Evolutionary conservation across 2,797 vertebrate genomes (phyloP).

Genomic region (Crenichthys baileyi): DNA sequence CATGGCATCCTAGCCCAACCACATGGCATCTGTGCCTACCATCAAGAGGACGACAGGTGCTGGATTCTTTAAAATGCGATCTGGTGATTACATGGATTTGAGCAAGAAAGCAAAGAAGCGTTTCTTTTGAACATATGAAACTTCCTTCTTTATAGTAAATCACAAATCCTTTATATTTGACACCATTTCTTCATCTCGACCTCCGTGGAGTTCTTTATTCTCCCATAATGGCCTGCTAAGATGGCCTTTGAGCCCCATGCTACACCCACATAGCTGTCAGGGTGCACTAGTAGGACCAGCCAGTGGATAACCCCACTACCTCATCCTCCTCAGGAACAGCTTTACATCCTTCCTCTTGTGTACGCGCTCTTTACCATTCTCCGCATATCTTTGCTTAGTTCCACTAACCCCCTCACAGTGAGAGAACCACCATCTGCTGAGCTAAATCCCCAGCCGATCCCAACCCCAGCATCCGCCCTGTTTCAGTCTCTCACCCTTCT

Average conservation of each 20-base stretch:
- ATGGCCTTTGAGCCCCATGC: conserved; percentile 32
- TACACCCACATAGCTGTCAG: conserved; percentile 48
- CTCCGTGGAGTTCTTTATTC: conserved; percentile 24
- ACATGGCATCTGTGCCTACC: not conserved
- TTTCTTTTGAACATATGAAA: not conserved
- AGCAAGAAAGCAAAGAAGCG: not conserved
- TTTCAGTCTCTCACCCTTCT: conserved; percentile 44
- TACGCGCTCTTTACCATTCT: conserved; percentile 62
- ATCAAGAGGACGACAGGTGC: not conserved
- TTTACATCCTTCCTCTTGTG: conserved; percentile 68
- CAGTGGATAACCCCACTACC: conserved; percentile 68
- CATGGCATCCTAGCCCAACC: not conserved
- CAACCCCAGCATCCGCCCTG: not conserved
- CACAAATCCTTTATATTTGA: conserved; percentile 7
- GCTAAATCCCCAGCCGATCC: conserved; percentile 47
- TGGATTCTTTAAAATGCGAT: not conserved
- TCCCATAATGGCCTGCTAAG: conserved; percentile 30
- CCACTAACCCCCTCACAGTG: conserved; percentile 60
- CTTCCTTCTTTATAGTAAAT: not conserved
- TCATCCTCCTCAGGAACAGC: conserved; percentile 56
- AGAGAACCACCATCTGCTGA: conserved; percentile 70
- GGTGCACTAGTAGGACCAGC: conserved; percentile 53
- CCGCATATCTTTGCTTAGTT: conserved; percentile 58
- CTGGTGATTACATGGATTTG: not conserved
- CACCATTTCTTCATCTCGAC: conserved; percentile 9